phyloP scores from a whole-genome alignment of 2,888 invertebrate genomes.

The Scrobipalpa atriplicella region DNA sequence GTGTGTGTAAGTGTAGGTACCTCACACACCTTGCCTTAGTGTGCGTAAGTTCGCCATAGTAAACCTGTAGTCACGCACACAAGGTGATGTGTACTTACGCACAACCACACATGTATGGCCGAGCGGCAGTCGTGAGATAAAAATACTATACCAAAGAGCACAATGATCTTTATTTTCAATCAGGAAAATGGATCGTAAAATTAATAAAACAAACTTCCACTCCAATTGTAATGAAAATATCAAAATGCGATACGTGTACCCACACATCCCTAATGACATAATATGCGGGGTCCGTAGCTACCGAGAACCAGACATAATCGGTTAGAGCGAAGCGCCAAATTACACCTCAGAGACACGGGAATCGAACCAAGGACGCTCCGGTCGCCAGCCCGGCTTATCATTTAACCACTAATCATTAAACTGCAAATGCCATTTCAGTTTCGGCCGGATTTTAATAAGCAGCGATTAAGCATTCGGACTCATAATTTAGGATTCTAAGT shows the following conservation, averaged over 20 bases:
- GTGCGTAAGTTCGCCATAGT: too few relatives aligned
- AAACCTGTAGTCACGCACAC: too few relatives aligned
- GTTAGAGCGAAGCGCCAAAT: slow-evolving; percentile 77
- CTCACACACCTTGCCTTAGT: too few relatives aligned
- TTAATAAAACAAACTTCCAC: background rate
- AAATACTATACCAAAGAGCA: too few relatives aligned
- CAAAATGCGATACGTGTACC: slow-evolving; percentile 30
- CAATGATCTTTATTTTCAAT: too few relatives aligned
- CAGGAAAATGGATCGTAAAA: background rate
- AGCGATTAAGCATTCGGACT: slow-evolving; percentile 62
- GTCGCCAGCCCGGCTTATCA: slow-evolving; percentile 75
- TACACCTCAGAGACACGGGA: slow-evolving; percentile 80
- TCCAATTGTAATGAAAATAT: slow-evolving; percentile 21
- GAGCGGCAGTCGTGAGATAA: too few relatives aligned
- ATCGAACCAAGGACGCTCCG: slow-evolving; percentile 77
- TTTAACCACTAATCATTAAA: slow-evolving; percentile 78
- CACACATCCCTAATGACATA: slow-evolving; percentile 56
- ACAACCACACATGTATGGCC: too few relatives aligned
- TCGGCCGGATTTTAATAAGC: slow-evolving; percentile 72
- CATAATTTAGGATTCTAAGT: slow-evolving; percentile 65
- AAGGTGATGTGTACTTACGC: too few relatives aligned
- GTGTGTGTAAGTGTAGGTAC: too few relatives aligned
- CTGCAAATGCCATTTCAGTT: slow-evolving; percentile 77
- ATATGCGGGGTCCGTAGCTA: slow-evolving; percentile 69
- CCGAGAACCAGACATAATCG: slow-evolving; percentile 78